A percentile compares a stretch with the other conserved stretches of the same genome.
Conservation (phyloP, 2,797 vertebrate genomes). For the Protonibea diacanthus region DNA sequence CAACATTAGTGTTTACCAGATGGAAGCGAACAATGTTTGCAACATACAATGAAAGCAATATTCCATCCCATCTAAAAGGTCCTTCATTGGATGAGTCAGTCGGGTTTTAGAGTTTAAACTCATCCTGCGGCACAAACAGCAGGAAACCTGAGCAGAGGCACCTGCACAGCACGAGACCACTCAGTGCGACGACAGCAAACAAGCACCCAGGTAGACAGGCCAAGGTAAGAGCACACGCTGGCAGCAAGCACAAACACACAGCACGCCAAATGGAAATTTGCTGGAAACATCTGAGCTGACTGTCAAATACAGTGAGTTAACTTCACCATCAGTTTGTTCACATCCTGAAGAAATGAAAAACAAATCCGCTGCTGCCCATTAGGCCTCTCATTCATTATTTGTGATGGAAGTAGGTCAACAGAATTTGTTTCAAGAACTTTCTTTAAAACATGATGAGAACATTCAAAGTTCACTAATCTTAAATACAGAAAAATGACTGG, state of each 20-base stretch:
- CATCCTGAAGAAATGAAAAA: slow-evolving; percentile 13
- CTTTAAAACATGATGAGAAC: not conserved
- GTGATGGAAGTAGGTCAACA: not conserved
- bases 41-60: slow-evolving; percentile 3
- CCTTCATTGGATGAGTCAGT: slow-evolving; percentile 5
- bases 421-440: not conserved
- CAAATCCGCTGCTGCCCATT: not conserved
- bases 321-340: not conserved
- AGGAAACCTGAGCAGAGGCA: not conserved
- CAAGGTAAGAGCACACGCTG: slow-evolving; percentile 1
- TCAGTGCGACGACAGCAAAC: slow-evolving; percentile 44
- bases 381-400: not conserved
- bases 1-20: not conserved
- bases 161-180: slow-evolving; percentile 60
- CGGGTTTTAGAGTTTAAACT: slow-evolving; percentile 13
- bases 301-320: not conserved
- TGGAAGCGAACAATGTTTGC: not conserved
- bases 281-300: slow-evolving; percentile 11
- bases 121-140: slow-evolving; percentile 35
- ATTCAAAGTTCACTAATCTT: not conserved
- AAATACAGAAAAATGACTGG: not conserved
- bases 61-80: slow-evolving; percentile 5
- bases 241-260: slow-evolving; percentile 1
- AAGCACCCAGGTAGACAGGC: slow-evolving; percentile 29
- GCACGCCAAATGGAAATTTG: slow-evolving; percentile 14